phyloP scores from a whole-genome alignment of 2,113 vertebrate genomes.

The Muscicapa adusta region DNA sequence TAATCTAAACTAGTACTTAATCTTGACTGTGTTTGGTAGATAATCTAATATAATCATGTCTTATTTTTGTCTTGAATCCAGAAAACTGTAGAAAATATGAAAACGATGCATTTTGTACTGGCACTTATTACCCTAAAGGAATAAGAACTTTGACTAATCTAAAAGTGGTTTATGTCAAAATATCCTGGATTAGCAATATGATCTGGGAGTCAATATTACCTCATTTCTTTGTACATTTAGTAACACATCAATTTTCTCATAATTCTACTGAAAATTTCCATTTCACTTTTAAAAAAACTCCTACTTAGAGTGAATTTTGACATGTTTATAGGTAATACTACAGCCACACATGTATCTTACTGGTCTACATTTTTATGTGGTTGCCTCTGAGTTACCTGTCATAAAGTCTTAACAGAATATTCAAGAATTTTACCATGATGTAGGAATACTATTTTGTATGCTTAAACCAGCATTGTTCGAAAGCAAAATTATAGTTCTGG shows the following conservation, averaged over 20 bases:
- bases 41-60: background rate
- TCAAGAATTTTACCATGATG: background rate
- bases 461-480: background rate
- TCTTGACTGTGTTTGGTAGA: background rate
- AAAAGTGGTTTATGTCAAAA: background rate
- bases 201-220: background rate
- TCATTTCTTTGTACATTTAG: background rate
- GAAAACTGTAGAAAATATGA: rapidly evolving
- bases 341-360: background rate
- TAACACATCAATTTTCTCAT: background rate
- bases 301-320: background rate
- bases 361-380: background rate
- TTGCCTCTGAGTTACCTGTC: background rate
- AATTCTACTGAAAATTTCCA: background rate
- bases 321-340: background rate
- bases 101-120: background rate
- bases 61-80: background rate
- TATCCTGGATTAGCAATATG: background rate
- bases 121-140: background rate
- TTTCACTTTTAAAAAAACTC: background rate
- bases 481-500: background rate
- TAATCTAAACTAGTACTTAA: background rate
- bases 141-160: background rate
- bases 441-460: background rate
- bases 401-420: background rate